phyloP scores from a whole-genome alignment of 1,140 invertebrate species.

The Drosophila carrolli region DNA sequence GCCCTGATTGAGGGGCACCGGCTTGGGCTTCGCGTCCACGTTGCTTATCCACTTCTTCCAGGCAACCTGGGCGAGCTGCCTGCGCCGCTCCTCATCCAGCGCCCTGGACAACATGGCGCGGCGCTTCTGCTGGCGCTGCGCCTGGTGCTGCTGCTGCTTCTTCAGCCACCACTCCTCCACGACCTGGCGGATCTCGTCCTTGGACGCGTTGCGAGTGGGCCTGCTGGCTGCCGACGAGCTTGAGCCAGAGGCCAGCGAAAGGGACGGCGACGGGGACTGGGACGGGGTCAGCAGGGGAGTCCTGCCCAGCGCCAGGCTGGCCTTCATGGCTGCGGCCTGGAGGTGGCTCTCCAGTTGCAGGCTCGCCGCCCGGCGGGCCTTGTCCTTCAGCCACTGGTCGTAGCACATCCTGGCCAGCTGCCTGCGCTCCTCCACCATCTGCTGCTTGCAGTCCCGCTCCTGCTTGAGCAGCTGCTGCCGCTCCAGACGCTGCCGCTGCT shows the following conservation, averaged over 20 bases:
- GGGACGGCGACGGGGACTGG: neutral
- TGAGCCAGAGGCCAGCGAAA: neutral
- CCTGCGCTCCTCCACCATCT: conserved; percentile 29
- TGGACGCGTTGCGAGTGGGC: conserved; percentile 22
- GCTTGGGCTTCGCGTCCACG: conserved; percentile 60
- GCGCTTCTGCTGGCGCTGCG: conserved; percentile 26
- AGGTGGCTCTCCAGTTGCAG: conserved; percentile 29
- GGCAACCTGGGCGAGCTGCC: conserved; percentile 35
- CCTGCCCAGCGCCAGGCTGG: neutral
- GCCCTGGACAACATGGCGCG: conserved; percentile 4
- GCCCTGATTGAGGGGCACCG: conserved; percentile 72
- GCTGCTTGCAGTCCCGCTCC: neutral
- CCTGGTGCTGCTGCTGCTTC: conserved; percentile 40
- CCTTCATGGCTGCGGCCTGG: conserved; percentile 9
- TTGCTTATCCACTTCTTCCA: conserved; percentile 58
- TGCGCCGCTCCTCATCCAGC: conserved; percentile 33
- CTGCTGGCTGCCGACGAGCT: neutral
- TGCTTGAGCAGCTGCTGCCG: conserved; percentile 3
- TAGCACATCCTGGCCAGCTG: conserved; percentile 37
- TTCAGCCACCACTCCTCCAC: conserved; percentile 58
- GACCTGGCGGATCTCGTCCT: conserved; percentile 44
- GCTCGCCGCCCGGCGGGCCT: conserved; percentile 18
- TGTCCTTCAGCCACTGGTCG: conserved; percentile 48
- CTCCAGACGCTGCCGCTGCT: conserved; percentile 23
- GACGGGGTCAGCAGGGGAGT: neutral